phyloP scores from a whole-genome alignment of 2,797 vertebrate genomes.

The Falco cherrug region DNA sequence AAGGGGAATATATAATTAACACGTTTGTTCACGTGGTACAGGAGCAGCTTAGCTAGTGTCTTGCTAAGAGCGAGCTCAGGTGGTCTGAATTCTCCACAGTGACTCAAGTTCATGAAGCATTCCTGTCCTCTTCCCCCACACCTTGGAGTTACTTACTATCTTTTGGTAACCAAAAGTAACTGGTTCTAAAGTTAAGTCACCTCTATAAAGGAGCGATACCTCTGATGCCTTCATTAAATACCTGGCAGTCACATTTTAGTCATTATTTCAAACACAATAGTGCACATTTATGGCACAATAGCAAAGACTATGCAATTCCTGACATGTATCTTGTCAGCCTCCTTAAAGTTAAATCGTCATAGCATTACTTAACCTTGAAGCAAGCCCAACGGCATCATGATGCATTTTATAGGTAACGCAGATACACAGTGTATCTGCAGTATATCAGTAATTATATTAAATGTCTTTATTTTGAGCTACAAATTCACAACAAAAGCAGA shows the following conservation, averaged over 20 bases:
- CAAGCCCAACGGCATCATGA: background rate
- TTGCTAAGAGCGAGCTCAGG: background rate
- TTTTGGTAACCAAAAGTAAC: background rate
- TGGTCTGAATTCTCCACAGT: background rate
- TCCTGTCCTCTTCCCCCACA: background rate
- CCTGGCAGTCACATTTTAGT: background rate
- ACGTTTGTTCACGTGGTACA: background rate
- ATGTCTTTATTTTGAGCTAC: background rate
- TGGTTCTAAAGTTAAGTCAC: background rate
- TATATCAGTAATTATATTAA: background rate
- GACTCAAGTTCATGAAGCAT: background rate
- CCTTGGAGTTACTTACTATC: background rate
- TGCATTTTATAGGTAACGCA: background rate
- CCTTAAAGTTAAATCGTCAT: background rate
- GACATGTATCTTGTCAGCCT: background rate
- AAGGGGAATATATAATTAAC: background rate
- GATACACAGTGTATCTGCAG: background rate
- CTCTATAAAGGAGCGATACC: background rate
- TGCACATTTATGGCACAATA: background rate
- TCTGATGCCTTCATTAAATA: background rate
- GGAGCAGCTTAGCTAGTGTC: background rate
- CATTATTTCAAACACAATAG: background rate
- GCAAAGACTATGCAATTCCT: background rate
- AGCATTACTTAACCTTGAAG: background rate
- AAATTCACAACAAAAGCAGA: background rate